Evolutionary conservation across 1,140 invertebrate genomes (phyloP), one percentile per base, ranked within the genome.

Genomic region (Cotesia typhae): DNA sequence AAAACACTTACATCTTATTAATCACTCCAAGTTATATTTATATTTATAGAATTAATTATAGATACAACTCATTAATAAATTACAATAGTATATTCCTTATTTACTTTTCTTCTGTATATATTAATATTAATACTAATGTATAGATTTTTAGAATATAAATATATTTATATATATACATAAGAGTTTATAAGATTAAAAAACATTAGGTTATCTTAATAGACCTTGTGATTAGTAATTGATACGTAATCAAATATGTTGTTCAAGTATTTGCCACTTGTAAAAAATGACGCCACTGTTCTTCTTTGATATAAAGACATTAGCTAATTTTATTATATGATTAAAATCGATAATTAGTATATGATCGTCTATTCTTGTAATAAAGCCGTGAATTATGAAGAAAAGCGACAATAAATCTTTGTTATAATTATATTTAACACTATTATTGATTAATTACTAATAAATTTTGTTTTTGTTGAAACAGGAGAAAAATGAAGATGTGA

Each of bases 401-500:
- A 28, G 0, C 28, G 28, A 28, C 28, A 28, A 2, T 28, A 28
- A 28, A 28, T 28, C 28, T 28, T 3, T 28, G 28, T 2, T 28
- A 28, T 2, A 28, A 28, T 28, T 28, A 28, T 28, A 28, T 4
- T 55, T 28, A 28, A 55, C 0, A 55, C 10, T 14, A 17, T 14
- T 0, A 14, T 41, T 72, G 51, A n/a, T 9, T 4, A 60, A 28
- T 35, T 72, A 9, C 37, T 41, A 57, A 7, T 59, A 3, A 6
- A 64, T n/a, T 67, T 74, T 57, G 41, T 61, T 69, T 76, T 1
- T 81, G 67, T 83, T 72, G 78, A 88, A 88, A 20, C 78, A 92
- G 92, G 92, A 93, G 67, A 93, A 93, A 87, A 88, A 86, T 68
- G 91, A 92, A 20, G 92, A 93, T 57, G 89, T 90, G 59, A 94